A percentile compares a stretch with the other conserved stretches of the same genome.
phyloP scores from a whole-genome alignment of 2,797 vertebrate species.

The Gallinago stenura region DNA sequence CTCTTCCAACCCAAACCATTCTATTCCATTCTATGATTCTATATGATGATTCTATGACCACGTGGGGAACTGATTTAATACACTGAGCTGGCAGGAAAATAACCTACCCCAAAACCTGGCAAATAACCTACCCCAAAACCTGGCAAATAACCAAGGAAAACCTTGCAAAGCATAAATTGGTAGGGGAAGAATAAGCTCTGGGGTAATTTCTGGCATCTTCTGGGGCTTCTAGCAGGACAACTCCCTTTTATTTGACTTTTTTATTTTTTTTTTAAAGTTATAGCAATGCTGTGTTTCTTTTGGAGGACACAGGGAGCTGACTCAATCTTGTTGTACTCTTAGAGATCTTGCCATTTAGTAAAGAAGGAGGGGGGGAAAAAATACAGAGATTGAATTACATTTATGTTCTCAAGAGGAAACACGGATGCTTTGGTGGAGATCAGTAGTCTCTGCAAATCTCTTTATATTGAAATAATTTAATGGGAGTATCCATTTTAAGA shows the following conservation, averaged over 20 bases:
- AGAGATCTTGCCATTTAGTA: background rate
- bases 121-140: background rate
- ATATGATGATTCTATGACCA: no score
- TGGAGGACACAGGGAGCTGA: background rate
- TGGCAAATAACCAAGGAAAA: background rate
- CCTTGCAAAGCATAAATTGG: background rate
- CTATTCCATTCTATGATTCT: no score
- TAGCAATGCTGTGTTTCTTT: background rate
- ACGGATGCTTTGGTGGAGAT: background rate
- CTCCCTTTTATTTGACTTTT: background rate
- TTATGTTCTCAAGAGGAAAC: background rate
- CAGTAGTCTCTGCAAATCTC: background rate
- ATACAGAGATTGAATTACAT: background rate
- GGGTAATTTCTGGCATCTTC: background rate
- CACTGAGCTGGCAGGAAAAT: background rate
- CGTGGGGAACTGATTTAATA: fast-evolving
- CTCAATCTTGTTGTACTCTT: background rate
- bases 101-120: no score
- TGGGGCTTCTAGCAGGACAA: background rate
- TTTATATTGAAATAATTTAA: background rate
- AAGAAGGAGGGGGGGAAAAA: background rate
- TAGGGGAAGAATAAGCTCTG: background rate
- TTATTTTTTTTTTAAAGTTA: background rate
- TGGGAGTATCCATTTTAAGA: background rate
- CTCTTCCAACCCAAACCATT: background rate